Percentiles rank a stretch among this genome's conserved stretches.
phyloP scores from a whole-genome alignment of 2,888 invertebrate genomes.

The Lasioglossum vierecki region DNA sequence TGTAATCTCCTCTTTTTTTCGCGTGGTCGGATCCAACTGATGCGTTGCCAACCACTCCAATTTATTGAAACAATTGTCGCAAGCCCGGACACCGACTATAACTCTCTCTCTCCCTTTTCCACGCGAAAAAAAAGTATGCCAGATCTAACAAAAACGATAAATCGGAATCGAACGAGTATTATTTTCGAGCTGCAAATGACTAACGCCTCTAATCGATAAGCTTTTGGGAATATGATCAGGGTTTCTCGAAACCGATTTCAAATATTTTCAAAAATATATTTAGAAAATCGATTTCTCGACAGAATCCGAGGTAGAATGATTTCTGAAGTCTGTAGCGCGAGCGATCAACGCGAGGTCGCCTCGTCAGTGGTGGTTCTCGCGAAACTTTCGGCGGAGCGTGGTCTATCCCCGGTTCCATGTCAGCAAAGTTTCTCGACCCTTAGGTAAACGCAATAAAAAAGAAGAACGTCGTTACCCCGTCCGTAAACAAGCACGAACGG shows the following conservation, averaged over 20 bases:
- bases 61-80: constrained; percentile 42
- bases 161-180: constrained; percentile 18
- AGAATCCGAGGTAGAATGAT: background rate
- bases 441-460: constrained; percentile 15
- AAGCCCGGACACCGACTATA: constrained; percentile 7
- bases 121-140: constrained; percentile 17
- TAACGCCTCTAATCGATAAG: background rate
- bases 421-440: background rate
- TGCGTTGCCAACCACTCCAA: constrained; percentile 32
- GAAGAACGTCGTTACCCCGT: background rate
- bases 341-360: background rate
- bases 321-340: background rate
- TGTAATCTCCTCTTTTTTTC: constrained; percentile 31
- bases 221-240: too few relatives aligned
- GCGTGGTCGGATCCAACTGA: constrained; percentile 24
- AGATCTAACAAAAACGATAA: constrained; percentile 11
- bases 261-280: background rate
- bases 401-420: background rate
- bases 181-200: background rate
- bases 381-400: background rate
- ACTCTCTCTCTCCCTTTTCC: background rate
- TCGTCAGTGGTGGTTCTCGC: background rate
- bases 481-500: constrained; percentile 13
- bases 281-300: background rate
- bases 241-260: too few relatives aligned